These are phyloP conservation scores for Leptinotarsa juncta DNA, from an alignment of 2,888 invertebrate genomes.

Conservation along the genomic window DNA sequence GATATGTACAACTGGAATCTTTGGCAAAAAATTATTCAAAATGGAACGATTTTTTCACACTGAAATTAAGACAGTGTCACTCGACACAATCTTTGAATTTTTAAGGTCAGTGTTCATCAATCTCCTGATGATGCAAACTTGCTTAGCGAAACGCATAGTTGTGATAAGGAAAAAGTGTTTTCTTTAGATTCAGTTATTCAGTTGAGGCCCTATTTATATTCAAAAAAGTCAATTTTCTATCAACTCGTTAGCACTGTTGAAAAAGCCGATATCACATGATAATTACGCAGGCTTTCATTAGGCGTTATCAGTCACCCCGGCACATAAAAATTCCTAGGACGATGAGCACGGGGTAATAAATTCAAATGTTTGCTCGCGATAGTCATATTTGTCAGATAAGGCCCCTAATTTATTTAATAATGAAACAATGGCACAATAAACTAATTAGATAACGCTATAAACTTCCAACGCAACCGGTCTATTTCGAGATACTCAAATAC, in stretches of 20 bases:
- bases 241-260: neutral
- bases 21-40: too few relatives aligned
- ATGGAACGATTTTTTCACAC: too few relatives aligned
- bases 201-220: too few relatives aligned
- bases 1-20: too few relatives aligned
- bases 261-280: conserved; percentile 10
- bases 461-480: neutral
- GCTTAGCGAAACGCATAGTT: too few relatives aligned
- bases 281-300: conserved; percentile 19
- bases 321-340: conserved; percentile 34
- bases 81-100: too few relatives aligned
- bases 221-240: neutral
- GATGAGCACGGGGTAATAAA: conserved; percentile 35
- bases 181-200: too few relatives aligned
- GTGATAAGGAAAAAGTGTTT: too few relatives aligned
- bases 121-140: too few relatives aligned
- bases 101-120: too few relatives aligned
- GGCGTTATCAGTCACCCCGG: conserved; percentile 9
- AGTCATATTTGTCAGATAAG: conserved; percentile 52
- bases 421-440: conserved; percentile 54
- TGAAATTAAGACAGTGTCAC: too few relatives aligned
- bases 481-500: conserved; percentile 11
- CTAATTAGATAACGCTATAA: conserved; percentile 43
- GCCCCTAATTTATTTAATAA: conserved; percentile 49
- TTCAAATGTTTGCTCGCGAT: conserved; percentile 53